Percentiles rank a stretch among this genome's conserved stretches.
Conservation (phyloP, 2,113 vertebrate genomes). For the Gallinago undulata region DNA sequence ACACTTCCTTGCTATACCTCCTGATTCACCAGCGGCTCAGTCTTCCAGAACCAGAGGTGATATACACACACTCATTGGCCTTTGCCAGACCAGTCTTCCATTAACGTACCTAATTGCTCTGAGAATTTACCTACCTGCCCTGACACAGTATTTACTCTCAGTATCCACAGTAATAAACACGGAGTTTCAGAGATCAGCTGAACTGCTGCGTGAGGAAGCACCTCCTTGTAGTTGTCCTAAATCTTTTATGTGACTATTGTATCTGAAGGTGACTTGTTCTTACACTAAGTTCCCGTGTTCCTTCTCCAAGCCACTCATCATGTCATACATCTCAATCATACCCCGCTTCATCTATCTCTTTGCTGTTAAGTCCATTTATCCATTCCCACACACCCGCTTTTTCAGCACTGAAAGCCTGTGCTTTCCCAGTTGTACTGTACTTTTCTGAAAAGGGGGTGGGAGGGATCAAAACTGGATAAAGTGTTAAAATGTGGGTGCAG, state of each 20-base stretch:
- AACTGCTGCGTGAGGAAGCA: neutral
- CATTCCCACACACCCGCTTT: neutral
- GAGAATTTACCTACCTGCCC: neutral
- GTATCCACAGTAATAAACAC: rapidly evolving
- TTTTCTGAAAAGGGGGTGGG: neutral
- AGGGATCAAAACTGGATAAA: neutral
- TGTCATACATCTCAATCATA: neutral
- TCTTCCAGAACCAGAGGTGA: neutral
- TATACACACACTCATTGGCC: rapidly evolving
- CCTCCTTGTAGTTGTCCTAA: neutral
- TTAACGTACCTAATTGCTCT: neutral
- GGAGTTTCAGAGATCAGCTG: neutral
- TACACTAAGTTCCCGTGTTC: neutral
- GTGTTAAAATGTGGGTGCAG: neutral
- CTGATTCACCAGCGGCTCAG: neutral
- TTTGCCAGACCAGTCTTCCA: neutral
- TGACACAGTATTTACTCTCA: neutral
- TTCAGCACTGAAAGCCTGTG: neutral
- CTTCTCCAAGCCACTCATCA: neutral
- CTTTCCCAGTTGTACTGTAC: neutral
- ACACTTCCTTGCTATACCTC: neutral
- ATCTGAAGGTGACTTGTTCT: neutral
- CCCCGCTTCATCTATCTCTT: neutral
- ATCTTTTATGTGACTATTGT: neutral
- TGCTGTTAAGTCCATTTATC: neutral